Conservation (phyloP, 1,140 invertebrate species). For the Dinoponera quadriceps region DNA sequence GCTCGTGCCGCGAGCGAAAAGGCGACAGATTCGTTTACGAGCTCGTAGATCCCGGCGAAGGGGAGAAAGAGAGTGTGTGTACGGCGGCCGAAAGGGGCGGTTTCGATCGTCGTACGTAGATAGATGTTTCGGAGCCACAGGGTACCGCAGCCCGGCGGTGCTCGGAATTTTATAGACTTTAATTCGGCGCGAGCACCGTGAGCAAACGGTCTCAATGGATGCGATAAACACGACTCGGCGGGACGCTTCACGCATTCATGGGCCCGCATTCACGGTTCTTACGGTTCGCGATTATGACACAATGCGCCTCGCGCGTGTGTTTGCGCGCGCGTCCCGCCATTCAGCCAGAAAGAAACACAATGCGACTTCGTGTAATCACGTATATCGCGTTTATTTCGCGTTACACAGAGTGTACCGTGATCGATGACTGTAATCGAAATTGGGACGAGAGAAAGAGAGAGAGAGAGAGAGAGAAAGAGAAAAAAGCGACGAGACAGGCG, state of each 20-base stretch:
- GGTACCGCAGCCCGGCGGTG: neutral
- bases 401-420: neutral
- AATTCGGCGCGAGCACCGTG: conserved; percentile 6
- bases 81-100: neutral
- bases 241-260: conserved; percentile 26
- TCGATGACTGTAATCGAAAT: too few species aligned
- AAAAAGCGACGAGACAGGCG: too few species aligned
- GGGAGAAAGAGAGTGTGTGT: neutral
- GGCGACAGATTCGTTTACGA: conserved; percentile 74
- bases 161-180: conserved; percentile 46
- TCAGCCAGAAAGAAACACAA: neutral
- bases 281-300: conserved; percentile 6
- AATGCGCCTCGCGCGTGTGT: conserved; percentile 6
- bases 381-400: neutral
- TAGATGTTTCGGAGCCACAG: conserved; percentile 14
- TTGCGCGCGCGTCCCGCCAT: neutral
- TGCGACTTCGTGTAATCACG: neutral
- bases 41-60: conserved; percentile 30
- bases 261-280: neutral
- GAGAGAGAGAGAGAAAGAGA: too few species aligned
- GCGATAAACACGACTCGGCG: conserved; percentile 10
- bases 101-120: conserved; percentile 15
- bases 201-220: conserved; percentile 18
- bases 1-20: conserved; percentile 38
- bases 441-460: too few species aligned